Evolutionary conservation across 2,888 invertebrate species (phyloP).

Genomic region (Zygothrica quintamaculata): DNA sequence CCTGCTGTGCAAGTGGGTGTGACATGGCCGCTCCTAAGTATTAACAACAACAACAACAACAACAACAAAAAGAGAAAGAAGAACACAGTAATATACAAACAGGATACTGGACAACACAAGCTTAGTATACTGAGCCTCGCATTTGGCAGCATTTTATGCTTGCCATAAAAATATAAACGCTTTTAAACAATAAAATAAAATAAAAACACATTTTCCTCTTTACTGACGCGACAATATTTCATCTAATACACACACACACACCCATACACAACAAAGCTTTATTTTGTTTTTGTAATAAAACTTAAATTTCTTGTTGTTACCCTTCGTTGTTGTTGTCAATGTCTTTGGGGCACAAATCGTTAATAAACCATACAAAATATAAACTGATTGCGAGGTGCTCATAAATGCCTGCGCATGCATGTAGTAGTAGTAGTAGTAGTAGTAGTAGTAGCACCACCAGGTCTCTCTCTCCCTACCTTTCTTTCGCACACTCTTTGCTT

Average conservation of each 20-base stretch:
- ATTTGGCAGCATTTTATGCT: conserved; percentile 52
- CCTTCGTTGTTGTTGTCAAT: conserved; percentile 39
- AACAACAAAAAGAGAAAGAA: too few species aligned
- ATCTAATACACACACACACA: not conserved
- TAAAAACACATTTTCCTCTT: conserved; percentile 40
- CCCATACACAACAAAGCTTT: conserved; percentile 19
- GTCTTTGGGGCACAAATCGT: conserved; percentile 55
- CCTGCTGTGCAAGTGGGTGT: conserved; percentile 54
- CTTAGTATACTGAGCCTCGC: conserved; percentile 4
- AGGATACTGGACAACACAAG: conserved; percentile 6
- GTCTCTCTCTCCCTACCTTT: conserved; percentile 1
- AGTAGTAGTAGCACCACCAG: too few species aligned
- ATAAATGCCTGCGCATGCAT: conserved; percentile 47
- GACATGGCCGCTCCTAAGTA: conserved; percentile 23
- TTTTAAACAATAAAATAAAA: conserved; percentile 60
- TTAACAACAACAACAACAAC: conserved; percentile 15
- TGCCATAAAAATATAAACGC: conserved; percentile 55
- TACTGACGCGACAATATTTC: conserved; percentile 56
- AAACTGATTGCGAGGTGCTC: conserved; percentile 59
- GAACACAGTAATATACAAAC: too few species aligned
- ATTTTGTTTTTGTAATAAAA: conserved; percentile 46
- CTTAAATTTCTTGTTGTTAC: conserved; percentile 50
- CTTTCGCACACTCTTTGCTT: too few species aligned
- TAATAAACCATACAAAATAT: conserved; percentile 70
- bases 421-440: too few species aligned